Evolutionary conservation across 2,888 invertebrate species (phyloP), one percentile per base, ranked within the genome.

Genomic region (Lithophane socia): DNA sequence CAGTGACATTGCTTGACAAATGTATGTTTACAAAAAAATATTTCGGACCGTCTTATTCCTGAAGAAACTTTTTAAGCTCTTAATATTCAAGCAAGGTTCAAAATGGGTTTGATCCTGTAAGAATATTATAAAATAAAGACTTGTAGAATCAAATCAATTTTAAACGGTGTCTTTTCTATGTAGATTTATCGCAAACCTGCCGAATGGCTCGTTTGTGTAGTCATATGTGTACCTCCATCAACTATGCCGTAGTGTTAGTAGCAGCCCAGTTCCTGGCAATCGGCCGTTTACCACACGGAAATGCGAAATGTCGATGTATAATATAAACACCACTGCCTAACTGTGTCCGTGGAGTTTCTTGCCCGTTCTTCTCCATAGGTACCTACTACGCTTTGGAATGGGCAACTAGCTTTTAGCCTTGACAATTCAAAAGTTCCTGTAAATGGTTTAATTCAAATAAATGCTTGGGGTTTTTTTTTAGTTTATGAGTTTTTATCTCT

Each of bases 1-100:
- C 49, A 29, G 24, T 67, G 29, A 49, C 47, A 49, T 10, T 44
- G 10, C n/a, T 18, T 42, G 42, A 44, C n/a, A n/a, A 24, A 21
- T 18, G 8, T 47, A 24, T 66, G 47, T 24, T 66, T 47, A 66
- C 66, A 66, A 66, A 47, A 64, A 64, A 18, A 54, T 54, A 21
- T n/a, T n/a, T 13, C 13, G n/a, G 13, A 42, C 63, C 1, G 13
- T 37, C 37, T 8, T 37, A 64, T n/a, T 64, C 4, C 42, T n/a
- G n/a, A n/a, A 63, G n/a, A 42, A 42, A n/a, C n/a, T 42, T 64
- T 8, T 9, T n/a, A 37, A 18, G 13, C 64, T 3, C 3, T 64
- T 5, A 37, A 37, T 37, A 16, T 65, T n/a, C 10, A 18, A 47
- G 18, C 24, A 24, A 47, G 18, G 1, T 18, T 7, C 18, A 7